Percentiles rank a stretch among this genome's conserved stretches.
Evolutionary conservation across 1,140 invertebrate genomes (phyloP).

Genomic region (Drosophila persimilis): DNA sequence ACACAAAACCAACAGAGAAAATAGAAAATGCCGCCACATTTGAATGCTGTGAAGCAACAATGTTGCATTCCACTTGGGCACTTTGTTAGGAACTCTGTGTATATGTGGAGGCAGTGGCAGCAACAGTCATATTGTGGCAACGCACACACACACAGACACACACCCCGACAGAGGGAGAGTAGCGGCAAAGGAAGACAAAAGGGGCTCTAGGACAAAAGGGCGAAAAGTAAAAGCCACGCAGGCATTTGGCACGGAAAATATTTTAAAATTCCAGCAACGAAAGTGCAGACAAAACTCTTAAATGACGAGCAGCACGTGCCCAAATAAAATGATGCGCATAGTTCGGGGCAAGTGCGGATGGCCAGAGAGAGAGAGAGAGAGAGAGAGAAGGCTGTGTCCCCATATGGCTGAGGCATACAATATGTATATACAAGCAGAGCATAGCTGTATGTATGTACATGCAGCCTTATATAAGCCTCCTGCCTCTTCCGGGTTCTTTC

Average conservation of each 20-base stretch:
- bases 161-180: background rate
- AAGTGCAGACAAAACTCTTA: constrained; percentile 82
- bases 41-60: constrained; percentile 80
- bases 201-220: constrained; percentile 49
- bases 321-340: constrained; percentile 70
- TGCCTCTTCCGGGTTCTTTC: constrained; percentile 24
- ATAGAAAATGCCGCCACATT: constrained; percentile 74
- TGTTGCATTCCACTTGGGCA: constrained; percentile 80
- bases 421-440: no score
- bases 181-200: constrained; percentile 8
- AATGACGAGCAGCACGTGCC: constrained; percentile 80
- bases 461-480: background rate
- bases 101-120: constrained; percentile 26
- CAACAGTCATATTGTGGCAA: constrained; percentile 60
- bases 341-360: constrained; percentile 26
- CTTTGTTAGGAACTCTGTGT: constrained; percentile 68
- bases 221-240: constrained; percentile 65
- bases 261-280: constrained; percentile 79
- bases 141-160: constrained; percentile 22
- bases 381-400: background rate
- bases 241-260: constrained; percentile 66
- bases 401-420: no score
- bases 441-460: background rate
- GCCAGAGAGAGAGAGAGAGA: background rate
- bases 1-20: constrained; percentile 24